Base-by-base conservation (phyloP, 2,113 vertebrate genomes). In the Sylvia atricapilla region DNA sequence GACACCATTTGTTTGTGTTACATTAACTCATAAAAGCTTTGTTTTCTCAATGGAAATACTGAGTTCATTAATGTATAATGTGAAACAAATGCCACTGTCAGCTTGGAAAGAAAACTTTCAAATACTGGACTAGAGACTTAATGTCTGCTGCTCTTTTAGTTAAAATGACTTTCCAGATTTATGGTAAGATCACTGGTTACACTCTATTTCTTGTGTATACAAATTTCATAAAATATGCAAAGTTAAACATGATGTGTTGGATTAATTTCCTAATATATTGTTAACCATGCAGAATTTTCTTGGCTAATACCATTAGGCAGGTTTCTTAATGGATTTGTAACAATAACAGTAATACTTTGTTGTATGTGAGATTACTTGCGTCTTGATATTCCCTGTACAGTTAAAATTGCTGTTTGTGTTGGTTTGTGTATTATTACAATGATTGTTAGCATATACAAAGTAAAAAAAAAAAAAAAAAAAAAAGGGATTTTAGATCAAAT, bases 81-180 rank as follows among this genome's bases (percentile, higher is more conserved):
- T 84, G 72, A 93, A 95, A 94, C 70, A 93, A 96, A 96, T 72
- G 62, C 39, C 58, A 84, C 67, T 89, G 53, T 83, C 58, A 82
- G 30, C 53, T 94, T 91, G 56, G 62, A 94, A 95, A 90, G 62
- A 73, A 75, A 93, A 62, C 55, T 93, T 91, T 76, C n/a, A 74
- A 80, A 82, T 79, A 67, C 33, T 64, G 59, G 18, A 69, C 60
- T 49, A 69, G 22, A 75, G 60, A 75, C 81, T 85, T 67, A 58
- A 46, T 74, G 50, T 86, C 89, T 94, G 56, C 74, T 60, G 28
- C n/a, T 87, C 14, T 74, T 84, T 43, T 63, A 93, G 66, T 81
- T 87, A 49, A 84, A 89, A 93, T 87, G 3, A 37, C 41, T 68
- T 73, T 44, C 47, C 82, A 96, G 56, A 88, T 25, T 83, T 89